phyloP scores from a whole-genome alignment of 2,888 invertebrate genomes.

The Euzetes globulus region DNA sequence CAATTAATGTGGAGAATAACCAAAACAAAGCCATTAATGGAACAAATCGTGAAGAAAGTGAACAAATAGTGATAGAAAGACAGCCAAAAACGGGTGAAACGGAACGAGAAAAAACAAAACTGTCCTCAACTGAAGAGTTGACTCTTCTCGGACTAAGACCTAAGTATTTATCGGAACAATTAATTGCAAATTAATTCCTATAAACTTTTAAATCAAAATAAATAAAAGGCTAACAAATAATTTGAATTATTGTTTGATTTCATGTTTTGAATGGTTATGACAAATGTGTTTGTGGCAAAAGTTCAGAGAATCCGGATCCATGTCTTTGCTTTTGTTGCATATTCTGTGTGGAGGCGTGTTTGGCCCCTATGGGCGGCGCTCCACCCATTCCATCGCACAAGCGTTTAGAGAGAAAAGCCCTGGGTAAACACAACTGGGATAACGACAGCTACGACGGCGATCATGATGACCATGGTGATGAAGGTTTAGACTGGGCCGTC shows the following conservation, averaged over 20 bases:
- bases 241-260: not conserved
- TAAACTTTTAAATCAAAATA: too few species aligned
- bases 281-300: not conserved
- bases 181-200: too few species aligned
- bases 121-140: too few species aligned
- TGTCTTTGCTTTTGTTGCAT: not conserved
- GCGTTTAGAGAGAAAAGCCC: not conserved
- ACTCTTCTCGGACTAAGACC: too few species aligned
- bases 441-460: not conserved
- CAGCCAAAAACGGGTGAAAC: too few species aligned
- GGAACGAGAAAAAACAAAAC: too few species aligned
- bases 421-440: not conserved
- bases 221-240: not conserved
- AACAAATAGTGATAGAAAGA: too few species aligned
- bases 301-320: not conserved
- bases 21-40: too few species aligned
- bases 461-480: not conserved
- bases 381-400: not conserved
- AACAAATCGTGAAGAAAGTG: too few species aligned
- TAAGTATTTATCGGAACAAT: too few species aligned
- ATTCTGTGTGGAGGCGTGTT: not conserved
- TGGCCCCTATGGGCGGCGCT: not conserved
- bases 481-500: not conserved
- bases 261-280: too few species aligned
- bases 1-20: too few species aligned